Evolutionary conservation across 2,113 vertebrate genomes (phyloP).

Genomic region (Dipodomys stephensi): DNA sequence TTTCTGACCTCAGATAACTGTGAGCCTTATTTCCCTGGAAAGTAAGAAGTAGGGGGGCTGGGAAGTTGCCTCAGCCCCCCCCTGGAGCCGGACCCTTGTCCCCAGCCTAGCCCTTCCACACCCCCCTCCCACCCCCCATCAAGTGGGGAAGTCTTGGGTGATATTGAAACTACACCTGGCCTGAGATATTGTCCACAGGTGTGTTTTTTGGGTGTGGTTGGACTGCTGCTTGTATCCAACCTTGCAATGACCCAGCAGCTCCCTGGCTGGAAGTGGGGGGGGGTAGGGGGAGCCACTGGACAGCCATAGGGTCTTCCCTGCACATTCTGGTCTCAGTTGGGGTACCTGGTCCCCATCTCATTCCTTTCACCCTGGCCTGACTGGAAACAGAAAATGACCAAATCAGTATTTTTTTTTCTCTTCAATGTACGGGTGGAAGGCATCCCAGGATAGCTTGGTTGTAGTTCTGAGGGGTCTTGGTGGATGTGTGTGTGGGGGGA

Average conservation of each 20-base stretch:
- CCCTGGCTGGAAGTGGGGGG: neutral
- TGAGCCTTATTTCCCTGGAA: conserved; percentile 77
- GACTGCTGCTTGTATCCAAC: neutral
- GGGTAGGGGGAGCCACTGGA: neutral
- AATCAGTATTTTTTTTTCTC: conserved; percentile 87
- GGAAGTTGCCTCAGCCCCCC: neutral
- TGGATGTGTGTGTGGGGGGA: conserved; percentile 20
- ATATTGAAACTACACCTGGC: neutral
- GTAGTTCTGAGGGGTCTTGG: conserved; percentile 74
- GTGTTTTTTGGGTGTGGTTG: neutral
- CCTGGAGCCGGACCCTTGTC: neutral
- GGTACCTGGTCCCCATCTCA: neutral
- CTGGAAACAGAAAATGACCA: conserved; percentile 85
- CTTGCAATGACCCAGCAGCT: neutral
- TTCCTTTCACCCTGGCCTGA: conserved; percentile 62
- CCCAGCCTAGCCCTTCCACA: neutral
- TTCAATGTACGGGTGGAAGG: conserved; percentile 48
- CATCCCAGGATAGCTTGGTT: conserved; percentile 73
- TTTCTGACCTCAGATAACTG: conserved; percentile 78
- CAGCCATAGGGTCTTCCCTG: neutral
- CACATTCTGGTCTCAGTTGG: too few relatives aligned
- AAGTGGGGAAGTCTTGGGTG: neutral
- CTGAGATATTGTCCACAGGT: neutral
- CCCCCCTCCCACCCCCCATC: neutral
- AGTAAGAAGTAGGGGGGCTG: neutral